Base-by-base conservation (phyloP, 1,140 invertebrate genomes). In the Drosophila rhopaloa region DNA sequence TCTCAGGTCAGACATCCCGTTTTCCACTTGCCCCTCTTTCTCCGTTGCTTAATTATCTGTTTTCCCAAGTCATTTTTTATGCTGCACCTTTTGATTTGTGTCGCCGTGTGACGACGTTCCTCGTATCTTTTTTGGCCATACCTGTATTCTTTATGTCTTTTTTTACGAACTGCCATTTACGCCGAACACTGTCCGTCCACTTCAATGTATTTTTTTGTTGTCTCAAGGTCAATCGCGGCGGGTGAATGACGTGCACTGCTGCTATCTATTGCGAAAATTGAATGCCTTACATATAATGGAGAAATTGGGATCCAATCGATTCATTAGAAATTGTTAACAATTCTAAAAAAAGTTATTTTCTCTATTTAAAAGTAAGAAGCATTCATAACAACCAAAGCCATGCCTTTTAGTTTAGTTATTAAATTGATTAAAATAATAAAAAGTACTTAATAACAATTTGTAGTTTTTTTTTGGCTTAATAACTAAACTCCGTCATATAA, bases 31-130 rank as follows among this genome's bases (percentile, higher is more conserved):
- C 43, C 62, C 76, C 75, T 65, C 84, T 76, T 40, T 24, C 51
- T 44, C 43, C 60, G 59, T 70, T 38, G 54, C 84, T 89, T 89
- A 88, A 88, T 88, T 89, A 89, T 89, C 84, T 89, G 62, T 83
- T 76, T 76, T 78, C 54, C 73, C 84, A 89, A 84, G 84, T 59
- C 85, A 84, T 81, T 89, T 88, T 84, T 89, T 84, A 81, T 89
- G 84, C 80, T 84, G 80, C 84, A 84, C 80, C 77, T 88, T 89
- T 84, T 89, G 84, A 89, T 88, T 88, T 88, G 84, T 89, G 65
- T 88, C 54, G 54, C 67, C 76, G 66, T 82, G 83, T 83, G 65
- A 59, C 55, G 63, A 75, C 82, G 75, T 65, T 76, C 62, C 54
- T 46, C 24, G 73, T 59, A 40, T 65, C 43, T 73, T 56, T 62